These are phyloP conservation scores for Anguilla marmorata DNA, from an alignment of 2,797 vertebrate genomes.

Conservation along the genomic window DNA sequence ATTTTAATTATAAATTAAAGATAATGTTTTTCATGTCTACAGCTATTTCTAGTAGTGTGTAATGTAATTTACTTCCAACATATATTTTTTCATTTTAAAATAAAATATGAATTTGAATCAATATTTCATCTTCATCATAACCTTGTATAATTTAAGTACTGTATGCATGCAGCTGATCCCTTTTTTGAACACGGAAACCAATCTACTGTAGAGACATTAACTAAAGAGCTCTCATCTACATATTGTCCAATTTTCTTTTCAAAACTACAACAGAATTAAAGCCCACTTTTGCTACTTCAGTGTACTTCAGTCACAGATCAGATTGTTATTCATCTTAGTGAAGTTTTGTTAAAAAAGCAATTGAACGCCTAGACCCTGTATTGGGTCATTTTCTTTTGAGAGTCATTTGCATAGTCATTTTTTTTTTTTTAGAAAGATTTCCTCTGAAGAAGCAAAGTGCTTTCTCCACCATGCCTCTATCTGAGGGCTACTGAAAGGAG, in stretches of 20 bases:
- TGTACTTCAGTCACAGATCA: background rate
- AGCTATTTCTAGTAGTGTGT: too few relatives aligned
- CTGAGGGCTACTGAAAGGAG: constrained; percentile 26
- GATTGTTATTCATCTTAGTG: background rate
- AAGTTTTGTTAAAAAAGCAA: background rate
- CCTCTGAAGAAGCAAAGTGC: background rate
- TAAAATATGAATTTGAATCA: background rate
- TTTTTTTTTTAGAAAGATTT: background rate
- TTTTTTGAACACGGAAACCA: background rate
- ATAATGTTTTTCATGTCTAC: too few relatives aligned
- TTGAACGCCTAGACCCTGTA: background rate
- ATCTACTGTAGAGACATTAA: background rate
- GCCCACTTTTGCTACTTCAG: background rate
- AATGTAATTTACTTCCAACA: too few relatives aligned
- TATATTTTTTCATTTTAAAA: too few relatives aligned
- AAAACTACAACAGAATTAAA: background rate
- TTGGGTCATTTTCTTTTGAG: background rate
- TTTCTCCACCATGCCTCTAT: background rate
- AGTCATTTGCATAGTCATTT: background rate
- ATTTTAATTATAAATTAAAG: too few relatives aligned
- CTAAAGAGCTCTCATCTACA: background rate
- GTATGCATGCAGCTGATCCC: background rate
- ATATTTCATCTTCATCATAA: background rate
- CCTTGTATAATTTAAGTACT: background rate
- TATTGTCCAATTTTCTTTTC: background rate